A percentile compares a stretch with the other conserved stretches of the same genome.
Evolutionary conservation across 92 coral and sea anemone species (phyloP).

Genomic region (Anthopleura xanthogrammica): DNA sequence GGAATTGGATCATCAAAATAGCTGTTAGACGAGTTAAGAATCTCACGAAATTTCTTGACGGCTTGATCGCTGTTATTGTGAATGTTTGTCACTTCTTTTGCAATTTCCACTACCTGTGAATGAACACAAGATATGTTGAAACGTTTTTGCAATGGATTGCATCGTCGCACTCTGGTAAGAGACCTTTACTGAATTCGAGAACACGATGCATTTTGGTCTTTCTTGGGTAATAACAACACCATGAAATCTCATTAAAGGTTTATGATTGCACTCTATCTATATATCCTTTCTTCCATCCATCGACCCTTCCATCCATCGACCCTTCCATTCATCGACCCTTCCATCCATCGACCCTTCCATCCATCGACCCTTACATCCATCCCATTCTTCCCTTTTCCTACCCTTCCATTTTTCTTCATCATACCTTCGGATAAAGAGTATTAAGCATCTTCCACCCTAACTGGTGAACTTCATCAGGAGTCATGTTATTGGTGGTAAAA

Average conservation of each 20-base stretch:
- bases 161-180: no score
- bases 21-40: conserved; percentile 56
- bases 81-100: conserved; percentile 52
- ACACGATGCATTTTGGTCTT: no score
- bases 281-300: no score
- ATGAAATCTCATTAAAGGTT: no score
- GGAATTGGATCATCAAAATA: conserved; percentile 75
- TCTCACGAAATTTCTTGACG: conserved; percentile 55
- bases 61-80: conserved; percentile 48
- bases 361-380: background rate
- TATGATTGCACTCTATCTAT: no score
- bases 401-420: background rate
- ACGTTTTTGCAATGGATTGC: no score
- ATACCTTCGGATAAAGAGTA: conserved; percentile 80
- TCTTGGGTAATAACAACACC: no score
- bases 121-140: background rate
- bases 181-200: no score
- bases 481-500: conserved; percentile 86
- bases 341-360: background rate
- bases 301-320: no score
- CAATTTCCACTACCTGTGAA: conserved; percentile 62
- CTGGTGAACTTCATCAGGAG: conserved; percentile 68
- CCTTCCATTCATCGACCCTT: no score
- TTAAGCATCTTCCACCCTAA: conserved; percentile 68
- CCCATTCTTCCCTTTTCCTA: background rate